phyloP scores from a whole-genome alignment of 2,888 invertebrate species.

The Oligia strigilis region DNA sequence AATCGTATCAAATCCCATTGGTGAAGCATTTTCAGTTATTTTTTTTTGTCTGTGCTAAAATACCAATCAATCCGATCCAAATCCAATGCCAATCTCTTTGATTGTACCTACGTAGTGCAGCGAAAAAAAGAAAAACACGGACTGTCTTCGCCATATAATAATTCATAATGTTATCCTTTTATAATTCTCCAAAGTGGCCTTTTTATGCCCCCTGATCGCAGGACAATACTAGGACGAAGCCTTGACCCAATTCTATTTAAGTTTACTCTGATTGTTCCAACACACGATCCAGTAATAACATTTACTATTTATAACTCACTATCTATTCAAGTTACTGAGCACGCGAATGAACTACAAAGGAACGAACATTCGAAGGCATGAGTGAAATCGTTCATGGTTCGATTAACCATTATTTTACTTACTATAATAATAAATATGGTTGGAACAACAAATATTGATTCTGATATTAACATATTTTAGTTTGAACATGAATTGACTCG shows the following conservation, averaged over 20 bases:
- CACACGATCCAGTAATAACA: constrained; percentile 48
- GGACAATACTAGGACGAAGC: constrained; percentile 12
- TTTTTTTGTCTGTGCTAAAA: too few species aligned
- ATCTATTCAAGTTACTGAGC: constrained; percentile 55
- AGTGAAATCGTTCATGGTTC: constrained; percentile 40
- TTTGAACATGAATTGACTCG: constrained; percentile 55
- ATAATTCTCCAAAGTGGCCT: too few species aligned
- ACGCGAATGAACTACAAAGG: constrained; percentile 47
- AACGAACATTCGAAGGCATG: constrained; percentile 1
- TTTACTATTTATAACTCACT: constrained; percentile 56
- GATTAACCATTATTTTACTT: constrained; percentile 49
- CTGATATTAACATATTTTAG: constrained; percentile 59
- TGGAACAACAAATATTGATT: constrained; percentile 61
- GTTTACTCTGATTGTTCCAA: constrained; percentile 45
- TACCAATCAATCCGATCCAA: too few species aligned
- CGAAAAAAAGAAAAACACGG: too few species aligned
- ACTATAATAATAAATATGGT: constrained; percentile 55
- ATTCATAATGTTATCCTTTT: too few species aligned
- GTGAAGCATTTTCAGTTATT: too few species aligned
- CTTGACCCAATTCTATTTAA: constrained; percentile 46
- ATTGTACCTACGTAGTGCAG: too few species aligned
- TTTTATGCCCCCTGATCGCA: too few species aligned
- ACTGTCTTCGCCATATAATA: too few species aligned
- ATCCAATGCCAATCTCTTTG: too few species aligned
- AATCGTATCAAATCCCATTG: too few species aligned